Percentiles rank a stretch among this genome's conserved stretches.
Evolutionary conservation across 1,140 invertebrate genomes (phyloP).

Genomic region (Macrobrachium nipponense): DNA sequence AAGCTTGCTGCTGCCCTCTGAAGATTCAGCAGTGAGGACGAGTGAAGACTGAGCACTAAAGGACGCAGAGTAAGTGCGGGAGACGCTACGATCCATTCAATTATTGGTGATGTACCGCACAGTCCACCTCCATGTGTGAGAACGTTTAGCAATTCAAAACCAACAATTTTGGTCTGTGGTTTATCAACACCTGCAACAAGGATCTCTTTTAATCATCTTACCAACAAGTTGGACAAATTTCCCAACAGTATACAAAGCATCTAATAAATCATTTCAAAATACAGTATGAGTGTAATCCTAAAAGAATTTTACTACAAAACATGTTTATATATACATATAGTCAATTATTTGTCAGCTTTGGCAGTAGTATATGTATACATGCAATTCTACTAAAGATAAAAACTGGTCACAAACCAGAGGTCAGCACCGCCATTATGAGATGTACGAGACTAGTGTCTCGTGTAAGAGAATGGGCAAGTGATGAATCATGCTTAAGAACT

Average conservation of each 20-base stretch:
- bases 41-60: conserved; percentile 24
- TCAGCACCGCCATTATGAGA: conserved; percentile 38
- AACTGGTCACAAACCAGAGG: background rate
- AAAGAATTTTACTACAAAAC: too few species aligned
- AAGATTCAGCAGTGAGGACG: background rate
- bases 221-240: background rate
- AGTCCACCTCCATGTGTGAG: conserved; percentile 27
- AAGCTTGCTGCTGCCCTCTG: conserved; percentile 31
- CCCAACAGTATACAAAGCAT: background rate
- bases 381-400: background rate
- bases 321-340: too few species aligned
- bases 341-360: too few species aligned
- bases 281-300: too few species aligned
- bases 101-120: conserved; percentile 23
- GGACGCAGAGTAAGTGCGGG: conserved; percentile 31
- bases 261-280: background rate
- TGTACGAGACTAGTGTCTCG: conserved; percentile 38
- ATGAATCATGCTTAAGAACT: conserved; percentile 29
- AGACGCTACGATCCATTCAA: conserved; percentile 26
- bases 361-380: background rate
- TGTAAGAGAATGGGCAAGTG: conserved; percentile 22
- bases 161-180: background rate
- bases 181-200: background rate
- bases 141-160: conserved; percentile 33
- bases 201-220: too few species aligned